Evolutionary conservation across 1,140 invertebrate genomes (phyloP).

Genomic region (Drosophila miranda): DNA sequence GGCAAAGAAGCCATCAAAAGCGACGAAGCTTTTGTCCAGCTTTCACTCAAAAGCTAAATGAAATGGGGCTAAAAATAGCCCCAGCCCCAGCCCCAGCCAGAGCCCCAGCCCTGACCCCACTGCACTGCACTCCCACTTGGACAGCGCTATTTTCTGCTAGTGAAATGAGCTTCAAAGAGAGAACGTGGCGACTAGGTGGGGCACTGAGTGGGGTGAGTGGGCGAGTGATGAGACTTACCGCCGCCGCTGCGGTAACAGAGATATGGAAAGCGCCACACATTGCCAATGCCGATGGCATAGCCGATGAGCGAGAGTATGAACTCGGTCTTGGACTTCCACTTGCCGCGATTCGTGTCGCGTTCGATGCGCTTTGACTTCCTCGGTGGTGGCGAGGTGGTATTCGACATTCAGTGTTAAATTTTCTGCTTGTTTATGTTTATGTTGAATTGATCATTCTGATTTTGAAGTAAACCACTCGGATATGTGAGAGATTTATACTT

Average conservation of each 20-base stretch:
- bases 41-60: conserved; percentile 70
- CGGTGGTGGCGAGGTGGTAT: not conserved
- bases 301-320: conserved; percentile 89
- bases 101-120: not conserved
- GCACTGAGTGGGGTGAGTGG: not conserved
- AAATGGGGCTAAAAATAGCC: conserved; percentile 49
- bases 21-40: conserved; percentile 43
- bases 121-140: not conserved
- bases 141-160: conserved; percentile 52
- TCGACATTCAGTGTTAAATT: conserved; percentile 17
- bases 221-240: conserved; percentile 62
- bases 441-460: not conserved
- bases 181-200: not conserved
- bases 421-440: not conserved
- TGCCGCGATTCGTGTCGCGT: conserved; percentile 73
- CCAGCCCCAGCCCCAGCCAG: conserved; percentile 14
- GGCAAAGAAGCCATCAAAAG: conserved; percentile 23
- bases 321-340: conserved; percentile 88
- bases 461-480: too few relatives aligned
- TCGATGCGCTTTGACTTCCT: conserved; percentile 33
- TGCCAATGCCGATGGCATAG: conserved; percentile 91
- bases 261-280: conserved; percentile 92
- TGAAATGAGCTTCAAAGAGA: not conserved
- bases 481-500: too few relatives aligned
- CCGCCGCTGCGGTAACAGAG: conserved; percentile 86